Base-by-base conservation (phyloP, 1,140 invertebrate genomes). In the Achatina immaculata region DNA sequence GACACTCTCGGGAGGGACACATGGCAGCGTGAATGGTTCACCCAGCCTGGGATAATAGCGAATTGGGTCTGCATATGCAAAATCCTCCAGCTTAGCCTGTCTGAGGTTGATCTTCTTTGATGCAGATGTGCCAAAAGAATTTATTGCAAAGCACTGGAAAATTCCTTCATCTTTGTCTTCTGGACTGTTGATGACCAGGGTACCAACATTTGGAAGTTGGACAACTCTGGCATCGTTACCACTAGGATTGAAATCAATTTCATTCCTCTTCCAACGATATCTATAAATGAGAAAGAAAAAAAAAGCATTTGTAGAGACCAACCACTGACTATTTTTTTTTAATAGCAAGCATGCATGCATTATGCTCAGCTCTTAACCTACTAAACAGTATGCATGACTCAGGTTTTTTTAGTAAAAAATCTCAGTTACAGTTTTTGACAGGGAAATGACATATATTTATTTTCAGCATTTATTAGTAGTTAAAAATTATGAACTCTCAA, bases 81-180 rank as follows among this genome's bases (percentile, higher is more conserved):
- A 89, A 1, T 81, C 55, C 28, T 78, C 77, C 21, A 89, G 82
- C 62, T 85, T 87, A 2, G 85, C 88, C 45, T 85, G 78, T 34
- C 88, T 62, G 19, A 88, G 81, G 78, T 87, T 87, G 19, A 85
- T 68, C 65, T 84, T 86, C 14, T 86, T 81, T 9, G 84, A 43
- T 48, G 58, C 58, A 11, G 45, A 88, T 0, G 94, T 96, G 66
- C 98, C 98, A 93, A 96, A 97, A 86, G 96, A 95, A 89, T 99
- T 99, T 85, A 94, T 94, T 0, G 98, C 98, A 91, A 97, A 97
- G 92, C 98, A 99, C 89, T 99, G 98, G 91, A 99, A 99, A 85
- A 98, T 86, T 88, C 93, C 97, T 42, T 98, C 93, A 92, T 99
- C 98, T 88, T 98, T 97, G 86, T 98, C 95, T 78, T 95, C 93